phyloP scores from a whole-genome alignment of 2,797 vertebrate genomes.

The Syndactyla subalaris region DNA sequence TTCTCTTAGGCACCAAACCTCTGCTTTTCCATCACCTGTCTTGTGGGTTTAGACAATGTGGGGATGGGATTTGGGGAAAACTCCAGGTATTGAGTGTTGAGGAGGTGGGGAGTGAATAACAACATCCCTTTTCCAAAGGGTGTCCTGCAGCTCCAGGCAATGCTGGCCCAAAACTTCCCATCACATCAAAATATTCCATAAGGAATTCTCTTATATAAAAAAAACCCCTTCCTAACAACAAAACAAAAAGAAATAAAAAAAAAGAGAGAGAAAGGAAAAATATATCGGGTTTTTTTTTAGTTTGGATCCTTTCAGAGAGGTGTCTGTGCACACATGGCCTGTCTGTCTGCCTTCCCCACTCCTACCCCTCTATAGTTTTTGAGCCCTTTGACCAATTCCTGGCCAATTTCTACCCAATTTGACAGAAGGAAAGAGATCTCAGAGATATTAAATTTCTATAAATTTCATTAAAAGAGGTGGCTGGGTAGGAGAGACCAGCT shows the following conservation, averaged over 20 bases:
- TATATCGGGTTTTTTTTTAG: slow-evolving; percentile 33
- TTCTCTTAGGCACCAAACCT: background rate
- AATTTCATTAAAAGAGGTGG: slow-evolving; percentile 67
- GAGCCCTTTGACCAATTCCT: slow-evolving; percentile 64
- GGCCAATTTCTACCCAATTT: slow-evolving; percentile 50
- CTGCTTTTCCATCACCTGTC: background rate
- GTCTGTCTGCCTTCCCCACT: slow-evolving; percentile 16
- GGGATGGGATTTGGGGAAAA: background rate
- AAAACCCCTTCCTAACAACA: background rate
- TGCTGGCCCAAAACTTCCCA: background rate
- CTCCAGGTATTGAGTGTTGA: background rate
- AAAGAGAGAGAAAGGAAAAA: slow-evolving; percentile 6
- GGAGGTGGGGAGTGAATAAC: accelerated
- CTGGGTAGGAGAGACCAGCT: slow-evolving; percentile 29
- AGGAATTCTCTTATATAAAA: background rate
- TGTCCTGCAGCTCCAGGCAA: accelerated
- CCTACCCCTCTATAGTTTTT: background rate
- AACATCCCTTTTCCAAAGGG: background rate
- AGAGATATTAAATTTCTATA: slow-evolving; percentile 66
- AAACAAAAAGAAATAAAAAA: background rate
- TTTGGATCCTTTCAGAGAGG: slow-evolving; percentile 42
- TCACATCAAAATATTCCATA: accelerated
- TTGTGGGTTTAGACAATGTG: accelerated
- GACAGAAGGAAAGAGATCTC: slow-evolving; percentile 52
- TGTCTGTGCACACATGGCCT: background rate